phyloP scores from a whole-genome alignment of 30 jellyfish, hydroid and myxozoan genomes.

The Catostylus mosaicus region DNA sequence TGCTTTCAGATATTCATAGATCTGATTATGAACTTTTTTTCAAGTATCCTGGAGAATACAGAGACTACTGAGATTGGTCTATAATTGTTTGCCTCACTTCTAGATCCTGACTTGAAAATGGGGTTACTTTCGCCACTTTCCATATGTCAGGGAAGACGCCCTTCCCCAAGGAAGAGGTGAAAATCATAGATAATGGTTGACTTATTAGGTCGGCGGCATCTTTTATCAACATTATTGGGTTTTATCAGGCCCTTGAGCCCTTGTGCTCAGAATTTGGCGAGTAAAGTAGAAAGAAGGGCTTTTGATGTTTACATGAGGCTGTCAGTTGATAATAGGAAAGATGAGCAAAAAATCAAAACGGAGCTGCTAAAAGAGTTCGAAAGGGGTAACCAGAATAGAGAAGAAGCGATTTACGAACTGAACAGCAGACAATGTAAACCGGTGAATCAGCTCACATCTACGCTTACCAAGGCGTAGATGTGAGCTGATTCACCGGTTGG shows the following conservation, averaged over 20 bases:
- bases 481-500: no score
- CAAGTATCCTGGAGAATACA: not conserved
- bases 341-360: not conserved
- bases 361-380: conserved; percentile 40
- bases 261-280: conserved; percentile 51
- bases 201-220: conserved; percentile 2
- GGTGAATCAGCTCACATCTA: conserved; percentile 25
- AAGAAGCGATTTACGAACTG: conserved; percentile 25
- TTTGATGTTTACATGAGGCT: conserved; percentile 42
- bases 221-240: not conserved
- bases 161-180: conserved; percentile 10
- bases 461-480: no score
- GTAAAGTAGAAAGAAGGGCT: conserved; percentile 33
- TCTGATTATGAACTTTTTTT: conserved; percentile 32
- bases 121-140: conserved; percentile 26
- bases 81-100: conserved; percentile 26
- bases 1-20: conserved; percentile 1
- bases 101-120: conserved; percentile 19
- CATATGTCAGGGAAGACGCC: conserved; percentile 29
- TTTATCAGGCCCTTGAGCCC: conserved; percentile 22
- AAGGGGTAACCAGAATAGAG: conserved; percentile 48
- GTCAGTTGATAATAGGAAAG: not conserved
- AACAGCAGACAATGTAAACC: conserved; percentile 28
- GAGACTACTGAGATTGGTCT: conserved; percentile 39
- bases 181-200: conserved; percentile 8